A percentile compares a stretch with the other conserved stretches of the same genome.
phyloP scores from a whole-genome alignment of 2,888 invertebrate genomes.

The Drosophila fungiperda region DNA sequence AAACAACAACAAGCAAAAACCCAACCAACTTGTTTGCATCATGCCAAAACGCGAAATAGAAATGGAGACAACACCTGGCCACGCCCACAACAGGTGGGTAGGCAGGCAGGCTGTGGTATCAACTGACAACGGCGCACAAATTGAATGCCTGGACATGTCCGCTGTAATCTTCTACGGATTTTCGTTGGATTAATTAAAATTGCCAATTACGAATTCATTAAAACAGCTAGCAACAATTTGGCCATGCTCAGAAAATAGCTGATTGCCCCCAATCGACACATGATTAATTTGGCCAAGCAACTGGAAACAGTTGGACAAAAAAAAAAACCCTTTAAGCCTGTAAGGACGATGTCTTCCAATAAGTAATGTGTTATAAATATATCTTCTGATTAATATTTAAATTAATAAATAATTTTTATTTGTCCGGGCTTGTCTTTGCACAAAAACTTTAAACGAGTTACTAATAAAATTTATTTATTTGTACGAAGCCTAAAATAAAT shows the following conservation, averaged over 20 bases:
- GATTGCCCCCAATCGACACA: slow-evolving; percentile 11
- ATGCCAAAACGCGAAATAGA: slow-evolving; percentile 9
- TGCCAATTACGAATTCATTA: slow-evolving; percentile 81
- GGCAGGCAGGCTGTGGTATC: background rate
- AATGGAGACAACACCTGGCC: background rate
- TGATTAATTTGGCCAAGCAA: slow-evolving; percentile 3
- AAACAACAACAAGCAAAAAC: slow-evolving; percentile 34
- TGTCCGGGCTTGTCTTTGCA: background rate
- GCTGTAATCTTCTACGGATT: slow-evolving; percentile 66
- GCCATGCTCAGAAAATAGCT: background rate
- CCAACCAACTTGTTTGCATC: slow-evolving; percentile 1
- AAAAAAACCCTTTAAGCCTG: background rate
- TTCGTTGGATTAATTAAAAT: slow-evolving; percentile 80
- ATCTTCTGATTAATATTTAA: background rate
- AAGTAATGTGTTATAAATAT: background rate
- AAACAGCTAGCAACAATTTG: slow-evolving; percentile 59
- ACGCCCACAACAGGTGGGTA: background rate
- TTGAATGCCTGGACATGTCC: slow-evolving; percentile 48
- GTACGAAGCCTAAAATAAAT: too few relatives aligned
- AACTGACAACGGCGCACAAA: slow-evolving; percentile 9
- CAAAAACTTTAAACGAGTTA: background rate
- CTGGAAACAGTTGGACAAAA: background rate
- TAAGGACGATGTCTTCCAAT: background rate
- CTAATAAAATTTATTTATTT: background rate
- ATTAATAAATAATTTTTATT: background rate